Evolutionary conservation across 2,797 vertebrate species (phyloP), one percentile per base, ranked within the genome.

Genomic region (Percopsis omiscomaycus): DNA sequence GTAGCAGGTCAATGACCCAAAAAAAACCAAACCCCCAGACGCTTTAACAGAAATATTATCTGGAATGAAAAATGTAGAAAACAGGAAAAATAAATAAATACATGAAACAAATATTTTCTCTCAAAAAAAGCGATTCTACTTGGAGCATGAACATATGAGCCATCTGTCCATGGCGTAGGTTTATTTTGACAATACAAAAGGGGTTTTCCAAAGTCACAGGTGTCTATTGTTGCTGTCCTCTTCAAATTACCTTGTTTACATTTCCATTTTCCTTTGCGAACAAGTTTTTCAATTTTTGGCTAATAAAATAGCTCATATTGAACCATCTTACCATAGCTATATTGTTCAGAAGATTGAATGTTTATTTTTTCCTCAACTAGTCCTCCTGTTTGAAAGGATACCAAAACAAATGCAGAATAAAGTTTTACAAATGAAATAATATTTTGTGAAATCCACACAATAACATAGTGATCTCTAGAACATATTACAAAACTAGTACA

Each of bases 311-410:
- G 3, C 8, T 56, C 32, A 32, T 55, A 50, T 30, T 0, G 4
- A 52, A 1, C 3, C 2, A 32, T 75, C 74, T 71, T 73, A 73
- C 66, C 14, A 57, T 74, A 73, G 64, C 52, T 16, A 64, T 49
- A 84, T 85, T 88, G 83, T 84, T 90, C 65, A 84, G 77, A 78
- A 84, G 82, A 65, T 85, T 80, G 78, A 70, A 76, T 55, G 50
- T 66, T 71, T 72, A 22, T 11, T 52, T 68, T 28, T 9, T 30
- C 68, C 10, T 48, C 59, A 82, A 69, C 78, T 77, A 75, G 75
- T 79, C 59, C 2, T 81, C 72, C 82, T 75, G 71, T 86, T 81
- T 71, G 72, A 77, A 86, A 88, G 84, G 50, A 83, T 88, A 89
- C 57, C 22, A 84, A 88, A 90, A 90, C 8, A 88, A 86, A 79